Evolutionary conservation across 2,888 invertebrate genomes (phyloP).

Genomic region (Epistrophella euchroma): DNA sequence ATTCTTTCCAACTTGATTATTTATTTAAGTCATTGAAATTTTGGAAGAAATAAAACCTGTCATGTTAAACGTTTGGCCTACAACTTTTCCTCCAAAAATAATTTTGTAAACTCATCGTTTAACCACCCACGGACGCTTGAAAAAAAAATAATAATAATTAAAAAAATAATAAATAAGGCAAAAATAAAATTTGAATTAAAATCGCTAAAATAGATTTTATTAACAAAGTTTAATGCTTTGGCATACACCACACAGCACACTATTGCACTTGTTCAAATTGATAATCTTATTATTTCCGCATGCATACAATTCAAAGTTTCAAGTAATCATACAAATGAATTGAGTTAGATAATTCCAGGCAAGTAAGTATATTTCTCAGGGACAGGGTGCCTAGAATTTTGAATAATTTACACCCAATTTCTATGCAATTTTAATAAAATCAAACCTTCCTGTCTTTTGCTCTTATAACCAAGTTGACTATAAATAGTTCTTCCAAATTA

Average conservation of each 20-base stretch:
- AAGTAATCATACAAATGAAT: not conserved
- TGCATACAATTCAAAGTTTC: not conserved
- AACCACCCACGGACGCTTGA: conserved; percentile 35
- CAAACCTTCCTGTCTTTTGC: not conserved
- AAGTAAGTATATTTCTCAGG: too few relatives aligned
- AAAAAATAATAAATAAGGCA: not conserved
- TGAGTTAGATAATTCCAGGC: not conserved
- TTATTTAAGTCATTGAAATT: conserved; percentile 31
- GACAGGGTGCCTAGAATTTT: not conserved
- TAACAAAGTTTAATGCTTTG: not conserved
- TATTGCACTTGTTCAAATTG: not conserved
- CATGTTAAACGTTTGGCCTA: conserved; percentile 46
- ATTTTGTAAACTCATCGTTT: conserved; percentile 17
- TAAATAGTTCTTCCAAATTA: not conserved
- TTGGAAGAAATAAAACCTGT: conserved; percentile 17
- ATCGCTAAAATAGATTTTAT: conserved; percentile 52
- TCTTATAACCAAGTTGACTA: not conserved
- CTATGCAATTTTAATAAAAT: not conserved
- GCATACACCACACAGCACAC: not conserved
- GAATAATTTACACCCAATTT: not conserved
- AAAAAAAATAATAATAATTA: not conserved
- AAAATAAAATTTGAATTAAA: conserved; percentile 2
- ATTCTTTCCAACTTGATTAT: conserved; percentile 7
- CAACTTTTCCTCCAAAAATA: conserved; percentile 5
- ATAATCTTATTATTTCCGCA: not conserved